A percentile compares a stretch with the other conserved stretches of the same genome.
These are phyloP conservation scores for Boleophthalmus pectinirostris DNA, from an alignment of 2,113 vertebrate species.

Conservation along the genomic window DNA sequence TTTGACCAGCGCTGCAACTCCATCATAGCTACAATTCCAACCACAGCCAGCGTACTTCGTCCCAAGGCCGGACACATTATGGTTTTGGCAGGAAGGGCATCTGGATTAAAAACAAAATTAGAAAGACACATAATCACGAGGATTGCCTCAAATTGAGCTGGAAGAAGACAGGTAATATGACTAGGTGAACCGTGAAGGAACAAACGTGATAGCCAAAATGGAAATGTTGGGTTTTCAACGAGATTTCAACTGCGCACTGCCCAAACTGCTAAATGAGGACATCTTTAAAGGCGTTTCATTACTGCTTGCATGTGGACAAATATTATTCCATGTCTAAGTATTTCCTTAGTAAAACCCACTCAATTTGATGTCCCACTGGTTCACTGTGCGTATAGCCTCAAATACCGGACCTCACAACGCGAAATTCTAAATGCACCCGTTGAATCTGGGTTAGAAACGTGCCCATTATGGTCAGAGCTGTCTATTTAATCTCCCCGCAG, in stretches of 20 bases:
- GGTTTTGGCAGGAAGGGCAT: slow-evolving; percentile 1
- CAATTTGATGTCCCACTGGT: neutral
- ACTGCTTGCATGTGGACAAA: slow-evolving; percentile 1
- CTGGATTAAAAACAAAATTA: neutral
- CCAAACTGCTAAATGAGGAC: neutral
- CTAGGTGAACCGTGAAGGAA: neutral
- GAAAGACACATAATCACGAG: neutral
- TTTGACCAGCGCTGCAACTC: neutral
- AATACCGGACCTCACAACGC: neutral
- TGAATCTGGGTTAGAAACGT: slow-evolving; percentile 1
- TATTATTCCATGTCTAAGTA: neutral
- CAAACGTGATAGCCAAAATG: neutral
- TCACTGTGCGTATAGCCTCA: neutral
- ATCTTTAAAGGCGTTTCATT: neutral
- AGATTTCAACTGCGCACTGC: neutral
- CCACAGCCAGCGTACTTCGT: neutral
- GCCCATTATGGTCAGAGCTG: slow-evolving; percentile 1
- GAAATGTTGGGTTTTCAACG: neutral
- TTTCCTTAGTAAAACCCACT: neutral
- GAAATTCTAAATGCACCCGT: neutral
- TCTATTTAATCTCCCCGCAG: slow-evolving; percentile 1
- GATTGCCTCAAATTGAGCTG: neutral
- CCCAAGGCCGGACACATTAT: neutral
- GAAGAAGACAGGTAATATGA: neutral
- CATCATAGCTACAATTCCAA: neutral